Conservation (phyloP, 2,888 invertebrate species). For the Pollenia labialis region DNA sequence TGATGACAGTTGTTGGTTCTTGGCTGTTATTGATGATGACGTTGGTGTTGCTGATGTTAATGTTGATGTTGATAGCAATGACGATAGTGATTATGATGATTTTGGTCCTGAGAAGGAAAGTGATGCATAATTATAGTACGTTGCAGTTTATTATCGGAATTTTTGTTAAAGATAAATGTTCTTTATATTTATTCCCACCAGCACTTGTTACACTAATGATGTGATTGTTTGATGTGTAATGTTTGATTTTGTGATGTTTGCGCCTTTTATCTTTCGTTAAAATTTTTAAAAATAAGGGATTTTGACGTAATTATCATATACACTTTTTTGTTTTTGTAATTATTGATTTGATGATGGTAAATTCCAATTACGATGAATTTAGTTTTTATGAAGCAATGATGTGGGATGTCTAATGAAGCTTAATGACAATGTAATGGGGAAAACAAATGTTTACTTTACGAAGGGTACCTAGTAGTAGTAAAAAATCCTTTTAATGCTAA, state of each 20-base stretch:
- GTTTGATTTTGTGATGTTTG: constrained; percentile 54
- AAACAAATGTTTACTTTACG: constrained; percentile 32
- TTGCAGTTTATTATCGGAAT: constrained; percentile 60
- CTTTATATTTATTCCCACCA: constrained; percentile 46
- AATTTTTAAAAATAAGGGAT: constrained; percentile 31
- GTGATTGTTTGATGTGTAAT: constrained; percentile 42
- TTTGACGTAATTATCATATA: constrained; percentile 33
- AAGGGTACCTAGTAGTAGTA: no score
- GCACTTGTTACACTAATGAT: constrained; percentile 66
- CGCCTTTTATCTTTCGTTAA: background rate
- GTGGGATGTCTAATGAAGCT: constrained; percentile 32
- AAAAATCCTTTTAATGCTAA: background rate
- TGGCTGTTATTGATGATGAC: constrained; percentile 27
- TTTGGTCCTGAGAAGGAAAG: constrained; percentile 70
- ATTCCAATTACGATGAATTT: constrained; percentile 28
- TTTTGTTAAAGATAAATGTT: constrained; percentile 45
- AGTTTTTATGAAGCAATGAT: constrained; percentile 30
- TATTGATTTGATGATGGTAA: constrained; percentile 14
- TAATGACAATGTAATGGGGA: constrained; percentile 14
- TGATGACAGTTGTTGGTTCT: constrained; percentile 71
- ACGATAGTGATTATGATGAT: constrained; percentile 61
- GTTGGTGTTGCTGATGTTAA: constrained; percentile 32
- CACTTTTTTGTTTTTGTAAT: constrained; percentile 6
- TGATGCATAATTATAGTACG: constrained; percentile 67
- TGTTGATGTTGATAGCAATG: constrained; percentile 41